A percentile compares a stretch with the other conserved stretches of the same genome.
These are phyloP conservation scores for Plestiodon gilberti DNA, from an alignment of 2,113 vertebrate species.

Conservation along the genomic window DNA sequence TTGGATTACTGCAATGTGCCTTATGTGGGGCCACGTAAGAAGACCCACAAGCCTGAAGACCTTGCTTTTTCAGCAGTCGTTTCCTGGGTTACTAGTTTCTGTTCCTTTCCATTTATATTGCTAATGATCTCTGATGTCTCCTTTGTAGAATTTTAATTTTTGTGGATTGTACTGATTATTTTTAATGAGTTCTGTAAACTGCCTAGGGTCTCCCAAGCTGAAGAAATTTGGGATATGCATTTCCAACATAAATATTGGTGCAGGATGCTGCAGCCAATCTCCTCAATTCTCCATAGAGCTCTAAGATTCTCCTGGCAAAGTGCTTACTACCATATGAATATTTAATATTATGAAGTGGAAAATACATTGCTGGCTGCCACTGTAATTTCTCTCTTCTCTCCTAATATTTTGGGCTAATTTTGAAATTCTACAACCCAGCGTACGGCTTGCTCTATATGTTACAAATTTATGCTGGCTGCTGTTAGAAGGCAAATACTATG, in stretches of 20 bases:
- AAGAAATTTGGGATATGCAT: too few species aligned
- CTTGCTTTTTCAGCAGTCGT: too few species aligned
- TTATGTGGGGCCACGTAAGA: too few species aligned
- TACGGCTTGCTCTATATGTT: background rate
- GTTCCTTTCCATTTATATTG: too few species aligned
- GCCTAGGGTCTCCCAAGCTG: too few species aligned
- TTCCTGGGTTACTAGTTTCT: too few species aligned
- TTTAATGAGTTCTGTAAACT: too few species aligned
- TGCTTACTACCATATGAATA: background rate
- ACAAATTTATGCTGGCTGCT: background rate
- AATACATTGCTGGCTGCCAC: background rate
- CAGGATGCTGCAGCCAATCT: background rate
- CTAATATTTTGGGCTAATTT: background rate
- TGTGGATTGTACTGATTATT: too few species aligned
- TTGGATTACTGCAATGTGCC: too few species aligned
- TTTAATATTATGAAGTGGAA: background rate
- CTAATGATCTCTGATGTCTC: too few species aligned
- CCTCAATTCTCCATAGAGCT: background rate
- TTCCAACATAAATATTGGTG: background rate
- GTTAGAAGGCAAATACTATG: background rate
- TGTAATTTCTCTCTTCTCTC: background rate
- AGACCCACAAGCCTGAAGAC: too few species aligned
- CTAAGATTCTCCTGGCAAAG: background rate
- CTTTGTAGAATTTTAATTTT: too few species aligned
- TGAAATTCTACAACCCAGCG: background rate